Evolutionary conservation across 2,113 vertebrate genomes (phyloP).

Genomic region (Columba janthina): DNA sequence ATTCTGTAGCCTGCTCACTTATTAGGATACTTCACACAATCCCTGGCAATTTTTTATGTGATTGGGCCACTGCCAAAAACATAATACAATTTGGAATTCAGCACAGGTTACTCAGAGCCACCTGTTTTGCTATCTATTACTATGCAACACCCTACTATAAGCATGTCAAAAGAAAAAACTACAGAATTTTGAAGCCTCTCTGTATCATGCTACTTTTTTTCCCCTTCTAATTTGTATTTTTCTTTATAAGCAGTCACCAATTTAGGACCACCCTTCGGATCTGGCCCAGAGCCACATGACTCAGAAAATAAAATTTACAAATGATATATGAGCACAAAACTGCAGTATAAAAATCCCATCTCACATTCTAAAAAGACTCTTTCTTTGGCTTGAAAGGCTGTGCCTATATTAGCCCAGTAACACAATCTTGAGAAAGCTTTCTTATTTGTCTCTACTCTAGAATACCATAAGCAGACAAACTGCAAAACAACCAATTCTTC

Average conservation of each 20-base stretch:
- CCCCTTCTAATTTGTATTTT: not conserved
- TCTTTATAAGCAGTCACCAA: not conserved
- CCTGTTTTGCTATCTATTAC: not conserved
- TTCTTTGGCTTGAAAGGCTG: not conserved
- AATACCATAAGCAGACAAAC: not conserved
- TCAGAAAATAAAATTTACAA: not conserved
- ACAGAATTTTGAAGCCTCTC: not conserved
- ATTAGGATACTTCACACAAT: not conserved
- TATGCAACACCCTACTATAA: not conserved
- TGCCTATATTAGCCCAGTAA: not conserved
- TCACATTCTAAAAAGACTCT: not conserved
- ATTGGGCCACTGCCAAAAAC: not conserved
- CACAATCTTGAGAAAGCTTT: not conserved
- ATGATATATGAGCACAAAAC: not conserved
- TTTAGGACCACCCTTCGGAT: not conserved
- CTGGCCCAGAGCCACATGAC: not conserved
- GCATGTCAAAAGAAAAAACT: not conserved
- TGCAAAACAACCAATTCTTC: not conserved
- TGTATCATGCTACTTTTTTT: not conserved
- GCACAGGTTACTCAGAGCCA: not conserved
- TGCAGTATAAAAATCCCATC: not conserved
- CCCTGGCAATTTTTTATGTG: not conserved
- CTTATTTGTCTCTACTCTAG: not conserved
- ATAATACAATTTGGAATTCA: not conserved
- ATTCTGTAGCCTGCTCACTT: accelerated